Conservation (phyloP, 2,113 vertebrate genomes). For the Echinops telfairi region DNA sequence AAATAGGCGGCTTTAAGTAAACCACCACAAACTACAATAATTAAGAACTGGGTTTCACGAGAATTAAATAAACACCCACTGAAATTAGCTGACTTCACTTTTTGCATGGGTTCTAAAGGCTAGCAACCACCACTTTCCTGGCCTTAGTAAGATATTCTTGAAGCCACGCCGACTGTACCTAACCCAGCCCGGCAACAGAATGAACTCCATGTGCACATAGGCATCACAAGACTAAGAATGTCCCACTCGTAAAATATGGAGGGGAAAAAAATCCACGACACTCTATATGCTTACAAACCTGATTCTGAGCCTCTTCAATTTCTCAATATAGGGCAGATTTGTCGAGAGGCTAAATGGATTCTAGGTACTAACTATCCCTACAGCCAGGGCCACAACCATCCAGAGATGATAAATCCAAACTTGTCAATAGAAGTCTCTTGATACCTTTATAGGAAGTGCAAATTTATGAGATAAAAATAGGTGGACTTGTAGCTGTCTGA, state of each 20-base stretch:
- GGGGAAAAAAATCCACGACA: constrained; percentile 1
- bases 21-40: constrained; percentile 21
- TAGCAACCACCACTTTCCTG: background rate
- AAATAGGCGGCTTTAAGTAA: constrained; percentile 9
- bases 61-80: constrained; percentile 28
- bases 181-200: constrained; percentile 10
- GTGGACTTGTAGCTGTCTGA: background rate
- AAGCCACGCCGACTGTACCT: background rate
- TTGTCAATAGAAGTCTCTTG: background rate
- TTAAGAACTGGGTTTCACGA: constrained; percentile 23
- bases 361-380: background rate
- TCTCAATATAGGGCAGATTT: background rate
- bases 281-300: background rate
- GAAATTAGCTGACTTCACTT: background rate
- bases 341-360: constrained; percentile 17
- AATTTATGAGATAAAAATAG: background rate
- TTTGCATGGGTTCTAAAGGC: background rate
- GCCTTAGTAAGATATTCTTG: background rate
- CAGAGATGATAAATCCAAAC: constrained; percentile 1
- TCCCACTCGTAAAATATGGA: background rate
- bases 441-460: background rate
- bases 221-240: background rate
- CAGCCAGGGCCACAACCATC: background rate
- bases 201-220: background rate
- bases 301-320: background rate